Evolutionary conservation across 2,797 vertebrate genomes (phyloP).

Genomic region (Liparis tanakae): DNA sequence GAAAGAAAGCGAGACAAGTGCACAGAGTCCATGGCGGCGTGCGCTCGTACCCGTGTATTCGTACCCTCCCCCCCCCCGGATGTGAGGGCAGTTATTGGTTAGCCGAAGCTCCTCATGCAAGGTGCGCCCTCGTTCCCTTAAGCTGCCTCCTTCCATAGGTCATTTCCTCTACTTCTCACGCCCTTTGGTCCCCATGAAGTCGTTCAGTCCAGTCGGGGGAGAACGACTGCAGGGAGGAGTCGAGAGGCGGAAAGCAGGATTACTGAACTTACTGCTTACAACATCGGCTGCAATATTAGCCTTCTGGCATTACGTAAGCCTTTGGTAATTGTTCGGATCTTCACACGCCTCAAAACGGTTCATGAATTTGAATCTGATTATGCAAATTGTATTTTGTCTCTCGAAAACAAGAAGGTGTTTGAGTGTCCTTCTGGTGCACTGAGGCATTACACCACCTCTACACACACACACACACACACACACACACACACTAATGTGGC

Average conservation of each 20-base stretch:
- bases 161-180: conserved; percentile 25
- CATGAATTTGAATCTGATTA: not conserved
- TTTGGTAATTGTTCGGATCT: not conserved
- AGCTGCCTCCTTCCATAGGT: conserved; percentile 11
- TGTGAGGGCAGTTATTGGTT: not conserved
- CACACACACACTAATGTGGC: not conserved
- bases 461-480: not conserved
- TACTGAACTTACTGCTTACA: not conserved
- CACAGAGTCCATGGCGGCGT: not conserved
- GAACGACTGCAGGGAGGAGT: not conserved
- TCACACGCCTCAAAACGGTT: not conserved
- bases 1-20: conserved; percentile 3
- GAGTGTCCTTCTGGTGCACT: not conserved
- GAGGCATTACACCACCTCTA: not conserved
- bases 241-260: not conserved
- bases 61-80: not conserved
- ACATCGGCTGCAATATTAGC: not conserved
- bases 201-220: not conserved
- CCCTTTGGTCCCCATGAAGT: conserved; percentile 9
- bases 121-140: not conserved
- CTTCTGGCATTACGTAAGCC: not conserved
- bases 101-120: not conserved
- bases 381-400: not conserved
- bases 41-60: not conserved
- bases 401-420: not conserved